Conservation (phyloP, 2,113 vertebrate species). For the Tragelaphus strepsiceros region DNA sequence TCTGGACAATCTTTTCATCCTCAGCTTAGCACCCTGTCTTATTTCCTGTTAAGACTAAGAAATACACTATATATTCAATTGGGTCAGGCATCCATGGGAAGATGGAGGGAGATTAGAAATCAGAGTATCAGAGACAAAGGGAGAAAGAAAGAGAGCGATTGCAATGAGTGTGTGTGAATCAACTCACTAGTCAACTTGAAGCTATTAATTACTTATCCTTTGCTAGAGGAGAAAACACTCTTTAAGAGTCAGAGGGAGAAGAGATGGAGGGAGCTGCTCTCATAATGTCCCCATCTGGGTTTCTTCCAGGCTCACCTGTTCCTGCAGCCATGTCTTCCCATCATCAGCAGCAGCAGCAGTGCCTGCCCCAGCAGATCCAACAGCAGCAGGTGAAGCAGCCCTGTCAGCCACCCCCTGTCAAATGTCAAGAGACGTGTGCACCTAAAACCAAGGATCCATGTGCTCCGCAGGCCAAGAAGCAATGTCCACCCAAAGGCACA, state of each 20-base stretch:
- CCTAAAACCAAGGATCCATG: slow-evolving; percentile 40
- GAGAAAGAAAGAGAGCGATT: background rate
- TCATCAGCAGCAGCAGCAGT: slow-evolving; percentile 16
- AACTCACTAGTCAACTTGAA: background rate
- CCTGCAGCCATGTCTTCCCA: slow-evolving; percentile 40
- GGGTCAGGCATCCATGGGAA: background rate
- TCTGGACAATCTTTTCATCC: background rate
- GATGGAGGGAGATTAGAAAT: background rate
- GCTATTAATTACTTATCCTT: background rate
- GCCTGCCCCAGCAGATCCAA: background rate
- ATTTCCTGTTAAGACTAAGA: background rate
- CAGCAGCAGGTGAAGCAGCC: slow-evolving; percentile 62
- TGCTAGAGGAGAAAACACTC: background rate
- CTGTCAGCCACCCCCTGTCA: slow-evolving; percentile 27
- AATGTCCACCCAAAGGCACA: background rate
- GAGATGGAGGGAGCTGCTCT: background rate
- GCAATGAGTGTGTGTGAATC: background rate
- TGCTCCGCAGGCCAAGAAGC: slow-evolving; percentile 46
- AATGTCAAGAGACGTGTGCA: slow-evolving; percentile 22
- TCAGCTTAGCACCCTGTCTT: background rate
- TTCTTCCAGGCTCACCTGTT: background rate
- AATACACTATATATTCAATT: background rate
- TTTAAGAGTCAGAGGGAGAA: background rate
- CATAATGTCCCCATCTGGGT: background rate
- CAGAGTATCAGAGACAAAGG: background rate